Percentiles rank a stretch among this genome's conserved stretches.
Conservation (phyloP, 2,113 vertebrate species). For the Entomyzon cyanotis region DNA sequence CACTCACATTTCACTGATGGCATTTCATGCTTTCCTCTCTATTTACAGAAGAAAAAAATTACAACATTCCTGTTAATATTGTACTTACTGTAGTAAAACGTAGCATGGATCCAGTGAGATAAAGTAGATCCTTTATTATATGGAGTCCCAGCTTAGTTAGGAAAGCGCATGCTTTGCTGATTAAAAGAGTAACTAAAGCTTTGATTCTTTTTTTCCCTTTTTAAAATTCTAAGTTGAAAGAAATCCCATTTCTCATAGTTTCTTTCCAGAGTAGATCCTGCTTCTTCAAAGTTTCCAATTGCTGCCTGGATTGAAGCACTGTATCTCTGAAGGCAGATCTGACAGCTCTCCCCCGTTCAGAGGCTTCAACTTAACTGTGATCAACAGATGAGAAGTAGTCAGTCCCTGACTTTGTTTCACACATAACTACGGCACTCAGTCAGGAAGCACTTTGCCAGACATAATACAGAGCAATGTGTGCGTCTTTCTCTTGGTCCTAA, state of each 20-base stretch:
- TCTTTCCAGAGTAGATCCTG: background rate
- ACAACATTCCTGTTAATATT: conserved; percentile 5
- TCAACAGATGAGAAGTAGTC: conserved; percentile 77
- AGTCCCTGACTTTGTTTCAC: conserved; percentile 72
- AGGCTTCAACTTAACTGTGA: conserved; percentile 68
- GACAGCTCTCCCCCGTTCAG: conserved; percentile 57
- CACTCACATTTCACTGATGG: conserved; percentile 23
- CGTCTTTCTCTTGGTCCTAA: conserved; percentile 78
- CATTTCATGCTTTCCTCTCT: conserved; percentile 20
- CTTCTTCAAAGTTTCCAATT: conserved; percentile 23
- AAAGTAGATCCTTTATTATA: conserved; percentile 4
- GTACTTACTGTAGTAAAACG: conserved; percentile 49
- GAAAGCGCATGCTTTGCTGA: background rate
- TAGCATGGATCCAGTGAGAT: conserved; percentile 33
- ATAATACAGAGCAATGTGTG: conserved; percentile 55
- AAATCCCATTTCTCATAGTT: conserved; percentile 38
- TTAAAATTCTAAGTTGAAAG: conserved; percentile 12
- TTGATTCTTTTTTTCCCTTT: background rate
- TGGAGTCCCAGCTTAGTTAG: background rate
- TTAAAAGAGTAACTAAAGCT: conserved; percentile 1
- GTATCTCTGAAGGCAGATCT: conserved; percentile 43
- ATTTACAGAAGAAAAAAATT: conserved; percentile 9
- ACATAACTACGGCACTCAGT: conserved; percentile 63
- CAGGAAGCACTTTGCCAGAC: conserved; percentile 74
- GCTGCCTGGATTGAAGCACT: conserved; percentile 4